Evolutionary conservation across 2,797 vertebrate genomes (phyloP).

Genomic region (Vultur gryphus): DNA sequence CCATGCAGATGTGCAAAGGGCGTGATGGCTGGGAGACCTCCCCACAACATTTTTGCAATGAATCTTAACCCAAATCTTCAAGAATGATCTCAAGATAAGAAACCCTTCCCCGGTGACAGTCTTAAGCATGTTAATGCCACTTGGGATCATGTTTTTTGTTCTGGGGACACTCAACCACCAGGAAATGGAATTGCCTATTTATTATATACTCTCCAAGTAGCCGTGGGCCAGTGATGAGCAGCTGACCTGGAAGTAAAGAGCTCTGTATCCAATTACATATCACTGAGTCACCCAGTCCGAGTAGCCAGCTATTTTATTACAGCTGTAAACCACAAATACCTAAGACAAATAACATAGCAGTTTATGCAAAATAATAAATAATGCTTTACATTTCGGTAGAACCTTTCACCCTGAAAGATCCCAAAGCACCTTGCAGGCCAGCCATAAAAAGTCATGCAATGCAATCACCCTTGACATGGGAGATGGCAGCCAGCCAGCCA

Average conservation of each 20-base stretch:
- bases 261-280: not conserved
- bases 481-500: not conserved
- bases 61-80: not conserved
- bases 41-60: not conserved
- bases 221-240: not conserved
- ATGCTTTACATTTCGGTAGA: not conserved
- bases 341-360: not conserved
- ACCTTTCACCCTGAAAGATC: not conserved
- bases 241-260: constrained; percentile 33
- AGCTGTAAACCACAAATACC: constrained; percentile 10
- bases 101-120: not conserved
- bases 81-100: not conserved
- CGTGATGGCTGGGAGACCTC: not conserved
- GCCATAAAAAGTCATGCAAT: not conserved
- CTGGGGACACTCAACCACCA: not conserved
- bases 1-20: not conserved
- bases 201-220: not conserved
- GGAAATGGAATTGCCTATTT: not conserved
- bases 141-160: not conserved
- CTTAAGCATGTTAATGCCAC: not conserved
- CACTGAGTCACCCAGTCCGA: not conserved
- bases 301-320: constrained; percentile 16
- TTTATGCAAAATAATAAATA: constrained; percentile 35
- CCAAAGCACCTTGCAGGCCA: not conserved
- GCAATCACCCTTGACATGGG: not conserved